Percentiles rank a stretch among this genome's conserved stretches.
phyloP scores from a whole-genome alignment of 1,140 invertebrate genomes.

The Lasioglossum baleicum region DNA sequence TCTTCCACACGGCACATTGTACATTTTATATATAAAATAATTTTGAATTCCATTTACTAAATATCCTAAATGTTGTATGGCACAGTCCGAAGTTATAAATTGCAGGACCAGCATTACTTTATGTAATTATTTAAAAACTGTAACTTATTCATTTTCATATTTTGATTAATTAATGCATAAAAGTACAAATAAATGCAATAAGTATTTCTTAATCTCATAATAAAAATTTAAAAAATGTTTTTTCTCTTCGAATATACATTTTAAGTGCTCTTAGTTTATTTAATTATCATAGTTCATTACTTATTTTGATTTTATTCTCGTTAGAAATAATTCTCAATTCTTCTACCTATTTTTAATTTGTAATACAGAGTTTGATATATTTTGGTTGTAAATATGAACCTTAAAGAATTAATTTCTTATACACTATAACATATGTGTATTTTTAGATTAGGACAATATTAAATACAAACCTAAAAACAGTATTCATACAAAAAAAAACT shows the following conservation, averaged over 20 bases:
- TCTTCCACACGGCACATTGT: constrained; percentile 23
- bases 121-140: constrained; percentile 17
- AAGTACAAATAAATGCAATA: constrained; percentile 18
- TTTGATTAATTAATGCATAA: constrained; percentile 19
- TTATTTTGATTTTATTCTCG: constrained; percentile 14
- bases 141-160: constrained; percentile 6
- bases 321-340: constrained; percentile 32
- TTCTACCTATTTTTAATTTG: constrained; percentile 30
- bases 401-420: no score
- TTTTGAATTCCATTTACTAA: constrained; percentile 22
- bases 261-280: constrained; percentile 19
- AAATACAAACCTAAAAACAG: constrained; percentile 18
- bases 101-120: constrained; percentile 11
- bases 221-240: neutral
- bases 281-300: constrained; percentile 8
- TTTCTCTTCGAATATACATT: constrained; percentile 1
- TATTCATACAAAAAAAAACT: constrained; percentile 1
- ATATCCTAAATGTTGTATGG: constrained; percentile 23
- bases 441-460: no score
- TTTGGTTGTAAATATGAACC: constrained; percentile 24
- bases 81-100: constrained; percentile 24
- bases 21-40: constrained; percentile 23
- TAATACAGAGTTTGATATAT: constrained; percentile 29
- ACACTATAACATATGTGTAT: constrained; percentile 19
- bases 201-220: neutral